Evolutionary conservation across 2,888 invertebrate species (phyloP), one percentile per base, ranked within the genome.

Genomic region (Eustalomyia histrio): DNA sequence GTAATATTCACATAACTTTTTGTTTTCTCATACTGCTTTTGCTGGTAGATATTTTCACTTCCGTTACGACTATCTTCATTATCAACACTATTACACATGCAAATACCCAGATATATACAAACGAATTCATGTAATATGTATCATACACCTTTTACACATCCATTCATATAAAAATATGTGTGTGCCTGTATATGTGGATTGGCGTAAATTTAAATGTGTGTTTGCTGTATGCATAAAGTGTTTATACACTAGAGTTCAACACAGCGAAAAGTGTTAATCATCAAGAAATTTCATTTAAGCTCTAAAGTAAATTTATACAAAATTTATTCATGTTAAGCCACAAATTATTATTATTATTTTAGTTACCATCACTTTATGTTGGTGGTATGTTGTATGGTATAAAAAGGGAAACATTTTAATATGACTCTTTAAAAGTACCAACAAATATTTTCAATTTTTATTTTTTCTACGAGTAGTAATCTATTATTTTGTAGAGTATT

Each of bases 201-300:
- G 43, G 12, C 14, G 43, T 43, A 14, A 10, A 21, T 33, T 33
- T 29, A 33, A 10, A 10, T 35, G 16, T 35, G n/a, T 29, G 17
- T n/a, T 58, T 12, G n/a, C n/a, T 69, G 6, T 17, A 71, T 10
- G 14, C 39, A 14, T 47, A 14, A 29, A 47, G 43, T 47, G 43
- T 47, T n/a, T n/a, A n/a, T 47, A 47, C 43, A 47, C 43, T 47
- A 47, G 43, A 47, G 43, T 17, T 71, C 52, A 67, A 61, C 60
- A 69, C 47, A 74, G 55, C 78, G 71, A 74, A n/a, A 78, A 71
- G 81, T 78, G 81, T 81, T 81, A 81, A 78, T 81, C 60, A 78
- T 81, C 50, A 81, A 81, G 79, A 71, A 75, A 75, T 80, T 80
- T 71, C 10, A 18, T 65, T 61, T 80, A 47, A 64, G 61, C 57